These are phyloP conservation scores for Carduelis carduelis DNA, from an alignment of 2,797 vertebrate species.

Conservation along the genomic window DNA sequence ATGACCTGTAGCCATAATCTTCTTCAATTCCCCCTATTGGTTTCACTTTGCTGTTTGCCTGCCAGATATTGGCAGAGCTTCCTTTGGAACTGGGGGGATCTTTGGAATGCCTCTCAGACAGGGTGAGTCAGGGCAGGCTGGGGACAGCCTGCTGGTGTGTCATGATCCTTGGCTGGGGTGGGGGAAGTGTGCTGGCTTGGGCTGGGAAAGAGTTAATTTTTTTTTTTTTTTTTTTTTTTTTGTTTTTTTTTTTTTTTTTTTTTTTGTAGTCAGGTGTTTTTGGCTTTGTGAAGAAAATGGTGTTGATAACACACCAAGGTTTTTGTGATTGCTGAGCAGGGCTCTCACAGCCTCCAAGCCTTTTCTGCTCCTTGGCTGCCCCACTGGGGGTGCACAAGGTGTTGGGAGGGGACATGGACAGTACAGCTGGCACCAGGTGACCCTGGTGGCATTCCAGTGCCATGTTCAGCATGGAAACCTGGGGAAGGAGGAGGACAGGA, in stretches of 20 bases:
- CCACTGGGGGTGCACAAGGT: not conserved
- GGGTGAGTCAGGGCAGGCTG: not conserved
- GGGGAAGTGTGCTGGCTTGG: not conserved
- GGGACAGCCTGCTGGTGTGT: not conserved
- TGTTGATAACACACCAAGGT: not conserved
- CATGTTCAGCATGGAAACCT: fast-evolving
- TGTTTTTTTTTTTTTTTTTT: too few relatives aligned
- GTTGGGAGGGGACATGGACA: fast-evolving
- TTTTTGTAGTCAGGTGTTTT: not conserved
- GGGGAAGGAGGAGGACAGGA: not conserved
- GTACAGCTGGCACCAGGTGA: not conserved
- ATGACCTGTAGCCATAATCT: slow-evolving; percentile 49
- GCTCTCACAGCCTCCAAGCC: not conserved
- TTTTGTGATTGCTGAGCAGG: not conserved
- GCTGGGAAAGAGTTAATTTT: not conserved
- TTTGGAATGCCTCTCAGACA: not conserved
- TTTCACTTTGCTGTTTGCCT: slow-evolving; percentile 22
- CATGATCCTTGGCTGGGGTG: not conserved
- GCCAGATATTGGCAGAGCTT: slow-evolving; percentile 20
- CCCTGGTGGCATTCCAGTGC: not conserved
- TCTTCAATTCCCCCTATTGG: slow-evolving; percentile 38
- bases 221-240: not conserved
- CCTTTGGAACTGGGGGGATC: not conserved
- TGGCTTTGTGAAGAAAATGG: not conserved
- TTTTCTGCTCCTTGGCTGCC: not conserved